phyloP scores from a whole-genome alignment of 2,797 vertebrate genomes.

The Alcedo atthis region DNA sequence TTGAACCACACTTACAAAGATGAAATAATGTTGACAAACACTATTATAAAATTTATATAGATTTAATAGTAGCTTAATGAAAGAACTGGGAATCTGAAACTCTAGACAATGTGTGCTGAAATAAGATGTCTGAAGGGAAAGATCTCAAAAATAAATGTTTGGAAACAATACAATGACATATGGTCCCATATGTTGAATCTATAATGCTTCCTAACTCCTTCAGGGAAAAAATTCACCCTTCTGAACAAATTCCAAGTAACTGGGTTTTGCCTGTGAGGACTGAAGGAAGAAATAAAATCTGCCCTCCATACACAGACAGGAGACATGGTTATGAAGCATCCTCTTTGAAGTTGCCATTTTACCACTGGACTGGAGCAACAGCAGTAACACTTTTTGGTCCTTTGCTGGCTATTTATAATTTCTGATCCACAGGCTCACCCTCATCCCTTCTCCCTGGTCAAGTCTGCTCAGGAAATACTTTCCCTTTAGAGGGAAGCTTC shows the following conservation, averaged over 20 bases:
- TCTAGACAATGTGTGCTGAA: constrained; percentile 34
- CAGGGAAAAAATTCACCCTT: constrained; percentile 33
- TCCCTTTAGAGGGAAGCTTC: neutral
- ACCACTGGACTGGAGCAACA: neutral
- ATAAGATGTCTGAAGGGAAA: constrained; percentile 15
- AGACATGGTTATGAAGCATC: neutral
- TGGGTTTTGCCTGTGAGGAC: neutral
- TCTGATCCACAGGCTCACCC: neutral
- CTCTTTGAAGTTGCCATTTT: neutral
- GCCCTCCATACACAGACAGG: neutral
- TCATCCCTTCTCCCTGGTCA: neutral
- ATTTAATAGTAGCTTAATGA: constrained; percentile 43
- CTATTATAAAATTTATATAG: constrained; percentile 38
- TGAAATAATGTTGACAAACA: constrained; percentile 45
- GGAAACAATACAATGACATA: constrained; percentile 64
- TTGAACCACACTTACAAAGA: constrained; percentile 19
- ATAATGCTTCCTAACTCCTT: constrained; percentile 39
- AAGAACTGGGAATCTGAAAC: constrained; percentile 42
- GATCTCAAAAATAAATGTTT: constrained; percentile 53
- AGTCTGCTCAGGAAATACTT: neutral
- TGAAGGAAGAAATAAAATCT: neutral
- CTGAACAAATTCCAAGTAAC: constrained; percentile 44
- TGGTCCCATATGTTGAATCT: constrained; percentile 47
- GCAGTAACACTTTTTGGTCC: neutral
- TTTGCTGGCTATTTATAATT: neutral